Percentiles rank a stretch among this genome's conserved stretches.
Evolutionary conservation across 1,140 invertebrate species (phyloP).

Genomic region (Tetramorium simillimum): DNA sequence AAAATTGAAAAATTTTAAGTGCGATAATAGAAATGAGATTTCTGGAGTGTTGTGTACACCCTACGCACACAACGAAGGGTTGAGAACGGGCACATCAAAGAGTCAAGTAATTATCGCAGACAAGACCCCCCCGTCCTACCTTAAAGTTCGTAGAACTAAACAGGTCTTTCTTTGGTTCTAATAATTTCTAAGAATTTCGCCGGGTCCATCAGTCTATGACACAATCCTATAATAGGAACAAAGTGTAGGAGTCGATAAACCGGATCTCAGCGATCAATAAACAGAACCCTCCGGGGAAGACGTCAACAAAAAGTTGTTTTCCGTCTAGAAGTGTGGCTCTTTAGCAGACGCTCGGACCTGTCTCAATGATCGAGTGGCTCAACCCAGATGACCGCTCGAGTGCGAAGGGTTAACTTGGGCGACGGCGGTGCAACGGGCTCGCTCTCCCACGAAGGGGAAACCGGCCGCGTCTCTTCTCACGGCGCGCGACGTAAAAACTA

Average conservation of each 20-base stretch:
- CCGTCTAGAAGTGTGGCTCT: constrained; percentile 7
- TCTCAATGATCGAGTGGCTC: constrained; percentile 42
- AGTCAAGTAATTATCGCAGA: neutral
- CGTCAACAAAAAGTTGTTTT: constrained; percentile 55
- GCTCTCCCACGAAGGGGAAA: constrained; percentile 46
- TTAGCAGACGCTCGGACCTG: constrained; percentile 21
- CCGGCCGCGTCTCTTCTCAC: constrained; percentile 46
- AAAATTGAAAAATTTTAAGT: no score
- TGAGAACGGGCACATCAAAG: neutral
- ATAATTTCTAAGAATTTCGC: neutral
- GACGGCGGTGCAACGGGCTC: constrained; percentile 2
- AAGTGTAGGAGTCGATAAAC: constrained; percentile 17
- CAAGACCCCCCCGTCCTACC: no score
- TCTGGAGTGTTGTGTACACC: no score
- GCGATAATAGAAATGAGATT: no score
- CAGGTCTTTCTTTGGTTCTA: neutral
- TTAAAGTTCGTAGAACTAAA: neutral
- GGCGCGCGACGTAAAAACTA: constrained; percentile 25
- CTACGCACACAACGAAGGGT: no score
- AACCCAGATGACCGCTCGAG: constrained; percentile 52
- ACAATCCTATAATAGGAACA: neutral
- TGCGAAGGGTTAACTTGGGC: constrained; percentile 46
- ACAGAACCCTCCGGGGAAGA: neutral
- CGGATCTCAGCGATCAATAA: constrained; percentile 41
- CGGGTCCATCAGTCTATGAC: neutral